Evolutionary conservation across 2,113 vertebrate genomes (phyloP).

Genomic region (Rattus rattus): DNA sequence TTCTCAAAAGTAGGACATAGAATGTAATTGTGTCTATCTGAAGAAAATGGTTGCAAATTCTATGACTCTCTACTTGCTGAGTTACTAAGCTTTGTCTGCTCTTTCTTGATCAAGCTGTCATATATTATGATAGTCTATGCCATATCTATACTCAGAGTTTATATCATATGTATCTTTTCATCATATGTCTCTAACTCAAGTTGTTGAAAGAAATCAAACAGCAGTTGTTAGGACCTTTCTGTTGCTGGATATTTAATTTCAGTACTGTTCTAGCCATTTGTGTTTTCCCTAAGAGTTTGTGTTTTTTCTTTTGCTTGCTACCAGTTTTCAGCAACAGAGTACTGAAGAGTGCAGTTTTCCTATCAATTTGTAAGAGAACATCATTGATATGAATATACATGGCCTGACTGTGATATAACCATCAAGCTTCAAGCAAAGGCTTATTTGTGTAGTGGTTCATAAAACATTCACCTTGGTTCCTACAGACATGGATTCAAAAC

Average conservation of each 20-base stretch:
- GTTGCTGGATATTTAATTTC: background rate
- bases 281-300: background rate
- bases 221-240: background rate
- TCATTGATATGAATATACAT: background rate
- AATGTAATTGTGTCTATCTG: background rate
- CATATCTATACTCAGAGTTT: background rate
- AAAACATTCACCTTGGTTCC: background rate
- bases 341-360: background rate
- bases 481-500: background rate
- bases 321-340: background rate
- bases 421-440: background rate
- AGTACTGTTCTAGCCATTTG: background rate
- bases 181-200: background rate
- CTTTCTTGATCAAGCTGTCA: background rate
- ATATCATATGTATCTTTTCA: background rate
- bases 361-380: slow-evolving; percentile 21
- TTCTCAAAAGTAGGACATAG: background rate
- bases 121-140: background rate
- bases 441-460: background rate
- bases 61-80: background rate
- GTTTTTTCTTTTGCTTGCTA: background rate
- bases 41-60: background rate
- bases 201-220: background rate
- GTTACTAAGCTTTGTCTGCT: background rate
- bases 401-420: background rate